A percentile compares a stretch with the other conserved stretches of the same genome.
Evolutionary conservation across 1,140 invertebrate genomes (phyloP).

Genomic region (Muscidifurax raptorellus): DNA sequence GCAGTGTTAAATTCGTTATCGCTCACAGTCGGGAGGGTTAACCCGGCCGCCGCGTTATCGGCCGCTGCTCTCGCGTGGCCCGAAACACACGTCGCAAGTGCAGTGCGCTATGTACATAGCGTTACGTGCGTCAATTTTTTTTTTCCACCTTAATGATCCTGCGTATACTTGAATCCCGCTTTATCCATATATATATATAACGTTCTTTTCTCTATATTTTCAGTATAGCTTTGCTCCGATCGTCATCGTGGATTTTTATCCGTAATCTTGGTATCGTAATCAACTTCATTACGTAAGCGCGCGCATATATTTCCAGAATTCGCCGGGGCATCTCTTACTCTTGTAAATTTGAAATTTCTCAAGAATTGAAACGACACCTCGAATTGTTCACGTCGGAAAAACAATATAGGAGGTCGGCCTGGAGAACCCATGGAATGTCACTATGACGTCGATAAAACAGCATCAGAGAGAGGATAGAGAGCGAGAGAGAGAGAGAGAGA

Average conservation of each 20-base stretch:
- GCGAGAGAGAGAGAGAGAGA: constrained; percentile 20
- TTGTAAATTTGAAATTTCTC: not conserved
- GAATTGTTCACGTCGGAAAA: not conserved
- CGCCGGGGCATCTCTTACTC: too few species aligned
- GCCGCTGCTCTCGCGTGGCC: not conserved
- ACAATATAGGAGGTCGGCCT: not conserved
- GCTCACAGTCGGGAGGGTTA: constrained; percentile 3
- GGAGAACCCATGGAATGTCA: constrained; percentile 19
- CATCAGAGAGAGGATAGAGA: not conserved
- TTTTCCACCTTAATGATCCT: not conserved
- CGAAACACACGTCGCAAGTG: not conserved
- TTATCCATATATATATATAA: too few species aligned
- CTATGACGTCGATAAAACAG: constrained; percentile 18
- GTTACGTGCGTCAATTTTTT: not conserved
- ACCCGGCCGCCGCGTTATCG: not conserved
- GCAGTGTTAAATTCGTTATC: constrained; percentile 28
- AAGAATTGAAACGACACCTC: not conserved
- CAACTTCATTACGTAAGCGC: too few species aligned
- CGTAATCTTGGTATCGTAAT: too few species aligned
- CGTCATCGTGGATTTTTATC: too few species aligned
- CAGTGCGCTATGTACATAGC: not conserved
- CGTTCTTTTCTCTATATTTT: too few species aligned
- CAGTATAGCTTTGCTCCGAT: too few species aligned
- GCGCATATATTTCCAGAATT: too few species aligned
- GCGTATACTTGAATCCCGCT: not conserved